Conservation (phyloP, 2,888 invertebrate genomes). For the Drepana falcataria region DNA sequence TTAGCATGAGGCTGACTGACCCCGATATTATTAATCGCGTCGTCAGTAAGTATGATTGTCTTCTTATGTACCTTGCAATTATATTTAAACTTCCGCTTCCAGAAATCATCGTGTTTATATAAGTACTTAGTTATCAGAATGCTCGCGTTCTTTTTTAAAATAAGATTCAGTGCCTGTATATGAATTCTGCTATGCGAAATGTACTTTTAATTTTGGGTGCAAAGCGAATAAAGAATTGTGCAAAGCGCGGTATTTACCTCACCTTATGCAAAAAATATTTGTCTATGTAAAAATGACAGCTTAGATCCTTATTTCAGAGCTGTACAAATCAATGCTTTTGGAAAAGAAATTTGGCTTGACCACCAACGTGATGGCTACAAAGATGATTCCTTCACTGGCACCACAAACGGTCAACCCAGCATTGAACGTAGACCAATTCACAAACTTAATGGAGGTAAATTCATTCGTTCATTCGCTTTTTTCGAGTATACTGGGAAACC, state of each 20-base stretch:
- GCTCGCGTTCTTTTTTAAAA: background rate
- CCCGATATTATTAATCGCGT: slow-evolving; percentile 93
- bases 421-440: slow-evolving; percentile 58
- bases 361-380: slow-evolving; percentile 94
- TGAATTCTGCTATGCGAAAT: slow-evolving; percentile 6
- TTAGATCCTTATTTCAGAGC: slow-evolving; percentile 80
- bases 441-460: slow-evolving; percentile 60
- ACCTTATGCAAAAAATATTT: no score
- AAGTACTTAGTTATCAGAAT: no score
- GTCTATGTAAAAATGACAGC: no score
- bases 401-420: slow-evolving; percentile 94
- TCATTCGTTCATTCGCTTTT: background rate
- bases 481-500: background rate
- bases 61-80: background rate
- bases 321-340: slow-evolving; percentile 92
- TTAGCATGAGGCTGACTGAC: slow-evolving; percentile 91
- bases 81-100: background rate
- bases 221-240: slow-evolving; percentile 4
- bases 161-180: background rate
- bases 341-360: slow-evolving; percentile 95
- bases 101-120: background rate
- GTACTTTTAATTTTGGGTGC: background rate
- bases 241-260: background rate
- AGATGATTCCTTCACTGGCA: slow-evolving; percentile 94
- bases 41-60: slow-evolving; percentile 88